Percentiles rank a stretch among this genome's conserved stretches.
Conservation (phyloP, 1,140 invertebrate genomes). For the Pararge aegeria region DNA sequence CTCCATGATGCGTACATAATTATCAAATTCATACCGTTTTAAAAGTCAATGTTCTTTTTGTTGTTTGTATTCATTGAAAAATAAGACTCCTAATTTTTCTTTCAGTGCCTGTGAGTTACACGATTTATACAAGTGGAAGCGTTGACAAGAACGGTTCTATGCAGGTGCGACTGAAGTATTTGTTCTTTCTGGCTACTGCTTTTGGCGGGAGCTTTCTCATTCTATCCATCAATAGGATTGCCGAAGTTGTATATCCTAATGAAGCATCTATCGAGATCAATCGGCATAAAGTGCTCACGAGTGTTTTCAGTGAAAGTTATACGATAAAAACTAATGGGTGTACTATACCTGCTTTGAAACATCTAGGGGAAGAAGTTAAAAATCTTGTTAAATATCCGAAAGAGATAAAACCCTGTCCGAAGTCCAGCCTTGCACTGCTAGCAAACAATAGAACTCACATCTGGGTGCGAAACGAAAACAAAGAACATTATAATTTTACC, state of each 20-base stretch:
- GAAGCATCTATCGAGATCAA: constrained; percentile 10
- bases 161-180: constrained; percentile 23
- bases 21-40: constrained; percentile 11
- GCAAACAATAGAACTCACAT: constrained; percentile 82
- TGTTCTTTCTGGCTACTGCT: constrained; percentile 29
- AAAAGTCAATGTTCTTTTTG: neutral
- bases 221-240: constrained; percentile 27
- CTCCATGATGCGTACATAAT: constrained; percentile 6
- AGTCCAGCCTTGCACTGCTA: constrained; percentile 69
- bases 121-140: neutral
- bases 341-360: constrained; percentile 87
- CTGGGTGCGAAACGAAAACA: constrained; percentile 56
- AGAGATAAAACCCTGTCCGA: constrained; percentile 41
- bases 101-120: constrained; percentile 24
- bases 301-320: constrained; percentile 38
- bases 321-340: constrained; percentile 87
- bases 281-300: constrained; percentile 5
- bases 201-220: constrained; percentile 28
- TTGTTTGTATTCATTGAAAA: neutral
- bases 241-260: constrained; percentile 19
- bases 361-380: constrained; percentile 80
- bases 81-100: constrained; percentile 15
- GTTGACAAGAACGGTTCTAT: constrained; percentile 6
- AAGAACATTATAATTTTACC: constrained; percentile 68
- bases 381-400: constrained; percentile 40